These are phyloP conservation scores for Tiphia femorata DNA, from an alignment of 2,888 invertebrate genomes.

Conservation along the genomic window DNA sequence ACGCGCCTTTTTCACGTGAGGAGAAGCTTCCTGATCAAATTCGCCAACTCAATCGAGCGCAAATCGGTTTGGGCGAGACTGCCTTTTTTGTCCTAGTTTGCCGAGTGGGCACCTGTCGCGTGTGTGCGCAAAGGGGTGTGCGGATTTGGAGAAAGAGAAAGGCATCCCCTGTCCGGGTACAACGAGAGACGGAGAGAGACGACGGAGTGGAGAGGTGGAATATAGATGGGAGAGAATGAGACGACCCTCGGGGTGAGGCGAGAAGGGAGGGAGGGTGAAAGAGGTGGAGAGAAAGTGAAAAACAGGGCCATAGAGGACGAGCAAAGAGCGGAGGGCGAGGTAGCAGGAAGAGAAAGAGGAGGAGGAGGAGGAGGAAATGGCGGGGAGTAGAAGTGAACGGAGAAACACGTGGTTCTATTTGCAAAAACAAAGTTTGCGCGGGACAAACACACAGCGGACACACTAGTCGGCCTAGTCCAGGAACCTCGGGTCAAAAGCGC, in stretches of 20 bases:
- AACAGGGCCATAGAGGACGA: conserved; percentile 13
- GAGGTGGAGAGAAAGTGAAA: conserved; percentile 29
- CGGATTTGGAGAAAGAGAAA: conserved; percentile 36
- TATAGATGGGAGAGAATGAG: conserved; percentile 1
- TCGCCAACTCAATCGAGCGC: conserved; percentile 40
- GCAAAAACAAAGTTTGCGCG: conserved; percentile 67
- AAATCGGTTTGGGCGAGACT: conserved; percentile 46
- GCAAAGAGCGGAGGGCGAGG: conserved; percentile 21
- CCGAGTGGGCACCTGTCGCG: conserved; percentile 55
- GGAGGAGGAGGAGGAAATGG: conserved; percentile 22
- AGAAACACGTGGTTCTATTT: conserved; percentile 64
- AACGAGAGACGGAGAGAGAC: conserved; percentile 14
- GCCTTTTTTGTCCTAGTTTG: conserved; percentile 49
- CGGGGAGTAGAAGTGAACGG: conserved; percentile 37
- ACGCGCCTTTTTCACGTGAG: too few species aligned
- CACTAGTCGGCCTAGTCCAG: conserved; percentile 55
- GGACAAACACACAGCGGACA: conserved; percentile 63
- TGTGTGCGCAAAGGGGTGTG: conserved; percentile 52
- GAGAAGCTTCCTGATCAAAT: too few species aligned
- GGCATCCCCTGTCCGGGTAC: too few species aligned
- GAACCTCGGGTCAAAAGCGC: conserved; percentile 60
- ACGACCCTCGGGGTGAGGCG: conserved; percentile 20
- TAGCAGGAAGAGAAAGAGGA: conserved; percentile 29
- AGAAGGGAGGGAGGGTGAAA: conserved; percentile 18
- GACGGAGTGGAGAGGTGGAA: conserved; percentile 29